phyloP scores from a whole-genome alignment of 2,888 invertebrate genomes.

The Drosophila dives region DNA sequence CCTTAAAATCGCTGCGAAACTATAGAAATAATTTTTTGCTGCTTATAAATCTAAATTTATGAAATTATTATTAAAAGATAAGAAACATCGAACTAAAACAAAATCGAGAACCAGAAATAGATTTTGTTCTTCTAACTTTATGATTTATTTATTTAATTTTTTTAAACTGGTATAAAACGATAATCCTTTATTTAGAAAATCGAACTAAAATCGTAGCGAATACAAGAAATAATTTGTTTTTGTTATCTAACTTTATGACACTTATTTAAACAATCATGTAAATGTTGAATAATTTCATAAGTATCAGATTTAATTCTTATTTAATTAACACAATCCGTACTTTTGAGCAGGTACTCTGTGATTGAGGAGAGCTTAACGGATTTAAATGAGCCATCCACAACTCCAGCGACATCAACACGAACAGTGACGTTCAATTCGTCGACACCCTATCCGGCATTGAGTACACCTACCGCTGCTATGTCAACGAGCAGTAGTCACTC shows the following conservation, averaged over 20 bases:
- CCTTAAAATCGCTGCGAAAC: background rate
- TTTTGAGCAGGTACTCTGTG: conserved; percentile 81
- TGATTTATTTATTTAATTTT: background rate
- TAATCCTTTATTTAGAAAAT: background rate
- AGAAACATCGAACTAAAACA: background rate
- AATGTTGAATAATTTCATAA: too few species aligned
- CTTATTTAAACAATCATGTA: background rate
- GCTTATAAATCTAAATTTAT: too few species aligned
- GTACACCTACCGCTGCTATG: conserved; percentile 20
- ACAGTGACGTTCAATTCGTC: conserved; percentile 8
- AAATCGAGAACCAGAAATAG: background rate
- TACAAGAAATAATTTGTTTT: background rate
- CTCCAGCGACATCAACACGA: conserved; percentile 22
- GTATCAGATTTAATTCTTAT: background rate
- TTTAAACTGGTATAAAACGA: background rate
- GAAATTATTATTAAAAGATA: background rate
- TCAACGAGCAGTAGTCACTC: conserved; percentile 22
- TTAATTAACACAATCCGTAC: background rate
- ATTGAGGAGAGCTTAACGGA: conserved; percentile 82
- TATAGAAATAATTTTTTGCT: background rate
- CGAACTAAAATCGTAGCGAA: background rate
- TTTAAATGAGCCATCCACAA: conserved; percentile 67
- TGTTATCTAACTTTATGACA: background rate
- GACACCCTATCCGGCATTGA: conserved; percentile 19
- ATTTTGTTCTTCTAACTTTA: too few species aligned